phyloP scores from a whole-genome alignment of 2,797 vertebrate species.

The Perodicticus potto region DNA sequence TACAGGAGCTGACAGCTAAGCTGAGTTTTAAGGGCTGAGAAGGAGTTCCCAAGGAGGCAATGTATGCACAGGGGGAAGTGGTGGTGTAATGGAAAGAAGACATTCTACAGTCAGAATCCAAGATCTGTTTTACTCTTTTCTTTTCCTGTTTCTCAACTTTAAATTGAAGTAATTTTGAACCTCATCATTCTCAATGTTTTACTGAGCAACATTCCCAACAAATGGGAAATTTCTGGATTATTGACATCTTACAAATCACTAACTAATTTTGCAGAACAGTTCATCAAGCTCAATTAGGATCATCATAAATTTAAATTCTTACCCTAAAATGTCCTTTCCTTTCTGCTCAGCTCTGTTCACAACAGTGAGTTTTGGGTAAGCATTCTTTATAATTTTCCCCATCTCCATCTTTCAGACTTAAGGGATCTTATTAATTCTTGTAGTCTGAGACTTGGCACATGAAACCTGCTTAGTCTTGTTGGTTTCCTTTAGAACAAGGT shows the following conservation, averaged over 20 bases:
- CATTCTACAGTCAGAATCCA: neutral
- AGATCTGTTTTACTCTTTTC: slow-evolving; percentile 9
- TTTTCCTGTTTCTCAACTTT: neutral
- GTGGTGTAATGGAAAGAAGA: neutral
- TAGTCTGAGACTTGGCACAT: neutral
- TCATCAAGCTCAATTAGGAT: neutral
- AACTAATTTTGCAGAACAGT: slow-evolving; percentile 7
- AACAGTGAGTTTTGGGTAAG: neutral
- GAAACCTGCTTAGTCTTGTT: neutral
- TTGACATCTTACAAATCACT: neutral
- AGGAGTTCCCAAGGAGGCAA: neutral
- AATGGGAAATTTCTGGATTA: neutral
- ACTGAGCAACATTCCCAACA: neutral
- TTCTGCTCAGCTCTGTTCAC: neutral
- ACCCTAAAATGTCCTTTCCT: slow-evolving; percentile 28
- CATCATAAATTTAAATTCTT: slow-evolving; percentile 44
- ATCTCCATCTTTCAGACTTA: neutral
- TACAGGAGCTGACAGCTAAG: neutral
- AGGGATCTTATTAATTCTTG: slow-evolving; percentile 17
- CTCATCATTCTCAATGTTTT: neutral
- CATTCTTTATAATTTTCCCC: neutral
- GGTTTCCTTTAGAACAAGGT: neutral
- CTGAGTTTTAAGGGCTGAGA: neutral
- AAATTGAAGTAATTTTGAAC: slow-evolving; percentile 56
- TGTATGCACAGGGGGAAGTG: neutral